Percentiles rank a stretch among this genome's conserved stretches.
These are phyloP conservation scores for Pterocles gutturalis DNA, from an alignment of 2,113 vertebrate genomes.

Conservation along the genomic window DNA sequence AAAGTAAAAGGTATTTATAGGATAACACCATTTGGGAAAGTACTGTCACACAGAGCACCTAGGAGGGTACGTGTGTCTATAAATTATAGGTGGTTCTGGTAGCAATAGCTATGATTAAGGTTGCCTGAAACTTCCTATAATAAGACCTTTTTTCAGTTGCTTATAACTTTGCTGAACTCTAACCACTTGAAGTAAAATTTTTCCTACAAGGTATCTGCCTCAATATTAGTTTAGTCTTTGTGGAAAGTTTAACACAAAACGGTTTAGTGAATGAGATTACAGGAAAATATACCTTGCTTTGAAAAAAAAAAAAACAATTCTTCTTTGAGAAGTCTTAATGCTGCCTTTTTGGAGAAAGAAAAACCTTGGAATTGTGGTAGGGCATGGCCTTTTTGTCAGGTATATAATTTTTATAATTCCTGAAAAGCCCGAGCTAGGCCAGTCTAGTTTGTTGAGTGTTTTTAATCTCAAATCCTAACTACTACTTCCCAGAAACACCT, in stretches of 20 bases:
- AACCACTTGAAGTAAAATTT: not conserved
- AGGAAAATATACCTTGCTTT: not conserved
- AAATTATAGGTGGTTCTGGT: not conserved
- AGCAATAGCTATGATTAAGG: not conserved
- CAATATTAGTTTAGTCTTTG: not conserved
- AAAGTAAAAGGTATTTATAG: not conserved
- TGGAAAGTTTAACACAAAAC: not conserved
- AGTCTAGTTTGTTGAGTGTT: not conserved
- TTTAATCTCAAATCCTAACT: not conserved
- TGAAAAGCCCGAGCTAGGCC: not conserved
- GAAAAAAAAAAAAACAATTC: not conserved
- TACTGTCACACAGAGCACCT: not conserved
- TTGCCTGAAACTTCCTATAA: not conserved
- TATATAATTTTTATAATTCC: not conserved
- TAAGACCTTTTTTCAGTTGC: not conserved
- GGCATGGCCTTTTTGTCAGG: not conserved
- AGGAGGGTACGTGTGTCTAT: not conserved
- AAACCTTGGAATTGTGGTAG: not conserved
- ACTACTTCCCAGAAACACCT: not conserved
- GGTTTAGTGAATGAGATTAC: not conserved
- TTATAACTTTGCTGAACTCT: slow-evolving; percentile 1
- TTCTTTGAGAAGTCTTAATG: not conserved
- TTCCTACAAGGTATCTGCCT: not conserved
- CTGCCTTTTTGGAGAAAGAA: not conserved
- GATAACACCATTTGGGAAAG: not conserved